Evolutionary conservation across 2,113 vertebrate genomes (phyloP).

Genomic region (Poeciliopsis retropinna): DNA sequence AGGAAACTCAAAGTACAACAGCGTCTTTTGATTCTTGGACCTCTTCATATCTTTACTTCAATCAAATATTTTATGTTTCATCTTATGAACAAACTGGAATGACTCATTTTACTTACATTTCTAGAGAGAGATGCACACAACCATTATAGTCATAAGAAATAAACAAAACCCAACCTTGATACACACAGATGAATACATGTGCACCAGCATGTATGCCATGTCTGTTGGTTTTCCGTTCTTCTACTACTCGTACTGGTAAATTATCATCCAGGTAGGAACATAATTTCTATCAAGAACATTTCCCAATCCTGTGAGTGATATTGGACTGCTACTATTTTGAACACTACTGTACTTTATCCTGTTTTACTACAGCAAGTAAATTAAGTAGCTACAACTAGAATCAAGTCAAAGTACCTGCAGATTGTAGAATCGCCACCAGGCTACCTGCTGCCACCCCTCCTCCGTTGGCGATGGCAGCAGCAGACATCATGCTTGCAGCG

Average conservation of each 20-base stretch:
- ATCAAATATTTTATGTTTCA: too few relatives aligned
- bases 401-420: conserved; percentile 44
- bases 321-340: not conserved
- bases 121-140: too few relatives aligned
- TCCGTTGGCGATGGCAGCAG: conserved; percentile 54
- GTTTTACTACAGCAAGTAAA: not conserved
- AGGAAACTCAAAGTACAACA: too few relatives aligned
- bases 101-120: too few relatives aligned
- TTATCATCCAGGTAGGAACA: not conserved
- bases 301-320: not conserved
- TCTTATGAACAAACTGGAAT: too few relatives aligned
- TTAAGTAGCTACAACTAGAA: accelerated
- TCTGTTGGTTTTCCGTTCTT: not conserved
- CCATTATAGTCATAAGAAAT: too few relatives aligned
- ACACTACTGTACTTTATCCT: not conserved
- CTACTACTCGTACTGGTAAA: not conserved
- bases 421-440: conserved; percentile 39
- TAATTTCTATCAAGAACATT: not conserved
- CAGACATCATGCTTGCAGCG: conserved; percentile 59
- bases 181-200: not conserved
- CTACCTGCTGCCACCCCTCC: conserved; percentile 58
- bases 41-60: too few relatives aligned
- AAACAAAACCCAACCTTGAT: too few relatives aligned
- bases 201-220: too few relatives aligned
- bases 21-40: too few relatives aligned